Percentiles rank a stretch among this genome's conserved stretches.
These are phyloP conservation scores for Atherix ibis DNA, from an alignment of 2,888 invertebrate species.

Conservation along the genomic window DNA sequence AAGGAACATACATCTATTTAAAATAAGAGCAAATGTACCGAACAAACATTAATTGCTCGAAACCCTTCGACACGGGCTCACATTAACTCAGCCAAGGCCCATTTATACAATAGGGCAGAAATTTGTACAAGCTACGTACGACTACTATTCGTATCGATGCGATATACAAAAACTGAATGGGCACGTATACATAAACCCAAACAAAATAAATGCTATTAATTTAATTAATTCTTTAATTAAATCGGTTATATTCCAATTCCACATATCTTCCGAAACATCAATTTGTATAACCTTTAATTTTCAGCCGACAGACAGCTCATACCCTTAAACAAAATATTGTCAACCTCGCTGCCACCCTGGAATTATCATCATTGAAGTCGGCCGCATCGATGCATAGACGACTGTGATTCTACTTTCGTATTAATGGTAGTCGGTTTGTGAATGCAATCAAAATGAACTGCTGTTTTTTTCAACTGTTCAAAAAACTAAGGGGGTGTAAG, in stretches of 20 bases:
- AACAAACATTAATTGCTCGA: constrained; percentile 10
- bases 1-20: neutral
- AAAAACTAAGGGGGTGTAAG: too few relatives aligned
- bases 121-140: too few relatives aligned
- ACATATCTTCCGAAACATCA: constrained; percentile 12
- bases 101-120: constrained; percentile 7
- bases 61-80: constrained; percentile 9
- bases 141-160: constrained; percentile 2
- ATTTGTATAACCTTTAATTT: constrained; percentile 10
- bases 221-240: constrained; percentile 13
- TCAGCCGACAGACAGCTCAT: neutral
- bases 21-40: constrained; percentile 9
- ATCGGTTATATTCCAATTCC: constrained; percentile 11
- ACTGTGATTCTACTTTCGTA: too few relatives aligned
- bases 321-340: too few relatives aligned
- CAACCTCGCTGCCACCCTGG: too few relatives aligned
- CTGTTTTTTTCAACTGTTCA: too few relatives aligned
- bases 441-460: too few relatives aligned
- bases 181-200: constrained; percentile 4
- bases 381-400: too few relatives aligned
- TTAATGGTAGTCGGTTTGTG: too few relatives aligned
- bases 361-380: too few relatives aligned
- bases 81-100: constrained; percentile 8
- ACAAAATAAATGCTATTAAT: constrained; percentile 9
- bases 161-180: constrained; percentile 7